Base-by-base conservation (phyloP, 2,113 vertebrate species). In the Trogon melanurus region DNA sequence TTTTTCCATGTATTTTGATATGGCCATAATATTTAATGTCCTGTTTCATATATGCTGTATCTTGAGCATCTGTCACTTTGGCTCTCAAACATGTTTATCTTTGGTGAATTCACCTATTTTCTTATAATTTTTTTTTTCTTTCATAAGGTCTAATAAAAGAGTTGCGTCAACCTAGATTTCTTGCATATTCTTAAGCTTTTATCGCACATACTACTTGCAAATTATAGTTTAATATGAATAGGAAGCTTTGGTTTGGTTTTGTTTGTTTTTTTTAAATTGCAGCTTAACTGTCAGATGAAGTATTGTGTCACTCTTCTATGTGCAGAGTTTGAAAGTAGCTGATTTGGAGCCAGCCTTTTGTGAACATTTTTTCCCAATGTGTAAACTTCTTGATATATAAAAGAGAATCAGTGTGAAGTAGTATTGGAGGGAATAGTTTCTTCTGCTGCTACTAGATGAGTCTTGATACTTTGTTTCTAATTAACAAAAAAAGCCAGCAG, bases 381-480 rank as follows among this genome's bases (percentile, higher is more conserved):
- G 85, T 82, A 70, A 85, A 79, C 79, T 91, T 94, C 58, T 20
- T 66, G 9, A 66, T 54, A 32, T 66, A 23, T 45, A 82, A 36
- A 5, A 50, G 44, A 71, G 25, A 47, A 83, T 88, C 54, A 54
- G 18, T 51, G 10, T 61, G 66, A 75, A 88, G 30, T 66, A 44
- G 82, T 91, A n/a, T 54, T 83, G 58, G 50, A 87, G 50, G 19
- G 60, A 85, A 44, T 65, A 53, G 18, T 76, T 89, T 88, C 47
- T 88, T 82, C 67, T 88, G 56, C 34, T 83, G 18, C 48, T 85
- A 29, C n/a, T 62, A 70, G 54, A 85, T 91, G 62, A 86, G 62
- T 86, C 32, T 85, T 88, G 44, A 89, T 65, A 61, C 74, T 51
- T 76, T 62, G 20, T 90, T 95, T 91, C 71, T 91, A 88, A 91